Base-by-base conservation (phyloP, 2,113 vertebrate genomes). In the Epinephelus cyanopodus region DNA sequence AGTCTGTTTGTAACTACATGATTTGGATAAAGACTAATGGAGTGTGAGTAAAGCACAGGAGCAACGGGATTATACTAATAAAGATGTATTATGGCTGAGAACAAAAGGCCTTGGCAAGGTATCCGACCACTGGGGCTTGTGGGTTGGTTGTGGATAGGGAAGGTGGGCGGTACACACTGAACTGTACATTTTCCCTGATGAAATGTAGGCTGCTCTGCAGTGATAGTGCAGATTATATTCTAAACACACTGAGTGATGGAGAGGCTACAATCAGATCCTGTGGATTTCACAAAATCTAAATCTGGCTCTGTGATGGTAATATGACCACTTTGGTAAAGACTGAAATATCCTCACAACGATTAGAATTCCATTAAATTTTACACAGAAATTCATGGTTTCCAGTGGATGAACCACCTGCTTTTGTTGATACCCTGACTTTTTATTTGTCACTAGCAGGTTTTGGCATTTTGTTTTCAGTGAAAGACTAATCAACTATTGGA, bases 1-100 rank as follows among this genome's bases (percentile, higher is more conserved):
- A 91, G 93, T 90, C 64, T 88, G 89, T 90, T 92, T 92, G 89
- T 92, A 92, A 84, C 90, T 90, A 89, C 90, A 85, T 86, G 90
- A 93, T 95, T 93, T 90, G 89, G 91, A 93, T 93, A 92, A 91
- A 93, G 94, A 95, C 90, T 93, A 93, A 94, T 94, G 87, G 90
- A 90, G 91, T 92, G 92, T 91, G 86, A 87, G 85, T 83, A 92
- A 87, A 92, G 92, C 86, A 88, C 64, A 72, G 87, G 82, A 91
- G 91, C 89, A 75, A 74, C 67, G 77, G 93, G 93, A 93, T 94
- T 90, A 90, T 85, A 84, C 86, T 93, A 94, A 95, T 95, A 94
- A 94, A 94, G 93, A 95, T 91, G 89, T 93, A 95, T 95, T 92
- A 92, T 84, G 88, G 88, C 84, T 70, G 67, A 70, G 89, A 94